Base-by-base conservation (phyloP, 2,888 invertebrate genomes). In the Heterodera filipjevi region DNA sequence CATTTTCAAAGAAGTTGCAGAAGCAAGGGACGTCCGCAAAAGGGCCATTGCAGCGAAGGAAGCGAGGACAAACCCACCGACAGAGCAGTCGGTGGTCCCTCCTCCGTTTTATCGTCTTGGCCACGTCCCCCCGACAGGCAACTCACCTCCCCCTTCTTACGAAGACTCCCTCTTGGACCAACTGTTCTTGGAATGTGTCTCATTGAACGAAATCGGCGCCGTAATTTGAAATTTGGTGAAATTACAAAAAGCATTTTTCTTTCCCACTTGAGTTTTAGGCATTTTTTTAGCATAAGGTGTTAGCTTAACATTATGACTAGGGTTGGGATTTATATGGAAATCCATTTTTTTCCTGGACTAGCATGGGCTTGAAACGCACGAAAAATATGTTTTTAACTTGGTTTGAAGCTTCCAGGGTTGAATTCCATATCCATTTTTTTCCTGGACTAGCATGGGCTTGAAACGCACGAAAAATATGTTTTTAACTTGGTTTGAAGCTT, bases 91-190 rank as follows among this genome's bases (percentile, higher is more conserved):
- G 27, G 35, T n/a, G 19, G 32, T 32, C 68, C 75, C 75, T 5
- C 75, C 75, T 12, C 75, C 75, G 44, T 14, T 66, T 2, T 75
- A 75, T 64, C 66, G 66, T 44, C 3, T 1, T 5, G 22, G 22
- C 27, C 76, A 32, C 76, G 79, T 6, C 76, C 73, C 70, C 76
- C 32, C 66, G 27, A 84, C 85, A 71, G 89, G 89, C 30, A 84
- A 82, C 27, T 89, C 89, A 19, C 89, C 89, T n/a, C 89, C 89
- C 12, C 89, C 89, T 2, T 82, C 86, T 14, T 89, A 89, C 76
- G 88, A 89, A 80, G 86, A 89, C 66, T 85, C 87, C n/a, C 80
- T 89, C 19, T 77, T 89, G 35, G 89, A 89, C 74, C 85, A 87
- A 46, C 85, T 86, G 70, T 89, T 87, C 77, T 77, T 82, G 59